These are phyloP conservation scores for Metopia argyrocephala DNA, from an alignment of 2,888 invertebrate species.

Conservation along the genomic window DNA sequence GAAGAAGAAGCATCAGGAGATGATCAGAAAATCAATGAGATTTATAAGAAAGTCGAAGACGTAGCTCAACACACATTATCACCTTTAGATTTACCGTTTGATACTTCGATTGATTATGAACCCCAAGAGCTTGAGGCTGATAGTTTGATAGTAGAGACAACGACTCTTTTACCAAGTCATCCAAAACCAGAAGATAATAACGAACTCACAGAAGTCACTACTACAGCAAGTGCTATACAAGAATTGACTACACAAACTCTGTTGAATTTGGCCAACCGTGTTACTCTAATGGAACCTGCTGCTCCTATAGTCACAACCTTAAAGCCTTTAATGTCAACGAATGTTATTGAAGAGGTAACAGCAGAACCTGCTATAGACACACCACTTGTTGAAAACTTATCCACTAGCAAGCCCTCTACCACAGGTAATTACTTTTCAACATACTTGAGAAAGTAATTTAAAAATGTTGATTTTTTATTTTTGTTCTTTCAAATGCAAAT, in stretches of 20 bases:
- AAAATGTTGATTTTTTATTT: neutral
- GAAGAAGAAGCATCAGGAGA: constrained; percentile 29
- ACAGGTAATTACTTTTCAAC: constrained; percentile 54
- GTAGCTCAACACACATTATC: constrained; percentile 67
- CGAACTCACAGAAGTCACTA: constrained; percentile 69
- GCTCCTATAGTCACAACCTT: constrained; percentile 75
- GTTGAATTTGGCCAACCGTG: constrained; percentile 77
- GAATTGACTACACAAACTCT: constrained; percentile 78
- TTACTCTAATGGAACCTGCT: constrained; percentile 79
- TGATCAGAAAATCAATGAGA: constrained; percentile 13
- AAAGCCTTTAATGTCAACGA: constrained; percentile 69
- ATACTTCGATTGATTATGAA: constrained; percentile 68
- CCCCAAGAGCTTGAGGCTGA: constrained; percentile 74
- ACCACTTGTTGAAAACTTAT: constrained; percentile 52
- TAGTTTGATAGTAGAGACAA: constrained; percentile 74
- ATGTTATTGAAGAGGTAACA: constrained; percentile 67
- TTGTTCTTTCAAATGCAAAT: no score
- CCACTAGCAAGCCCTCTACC: constrained; percentile 67
- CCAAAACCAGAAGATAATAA: constrained; percentile 16
- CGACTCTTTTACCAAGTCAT: constrained; percentile 63
- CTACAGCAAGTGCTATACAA: constrained; percentile 72
- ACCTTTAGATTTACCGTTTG: constrained; percentile 74
- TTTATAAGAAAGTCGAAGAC: neutral
- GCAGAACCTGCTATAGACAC: constrained; percentile 67
- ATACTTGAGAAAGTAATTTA: neutral